Base-by-base conservation (phyloP, 2,888 invertebrate genomes). In the Apamea anceps region DNA sequence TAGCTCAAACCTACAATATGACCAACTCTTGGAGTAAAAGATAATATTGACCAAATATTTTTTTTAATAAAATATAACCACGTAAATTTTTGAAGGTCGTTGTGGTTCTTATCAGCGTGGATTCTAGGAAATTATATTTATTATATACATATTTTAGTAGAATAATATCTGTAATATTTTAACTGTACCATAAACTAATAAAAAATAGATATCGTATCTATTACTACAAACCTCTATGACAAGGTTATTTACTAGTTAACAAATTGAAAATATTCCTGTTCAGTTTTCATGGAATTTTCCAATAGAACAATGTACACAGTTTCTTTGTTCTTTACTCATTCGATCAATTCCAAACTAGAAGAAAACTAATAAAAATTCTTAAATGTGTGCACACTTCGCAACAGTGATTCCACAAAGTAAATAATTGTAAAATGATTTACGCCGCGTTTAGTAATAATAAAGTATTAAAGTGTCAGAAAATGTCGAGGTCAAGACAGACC, bases 91-190 rank as follows among this genome's bases (percentile, higher is more conserved):
- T 62, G 15, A 62, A 62, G 62, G n/a, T 28, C 28, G 62, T 62
- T 62, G 28, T 28, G 62, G 28, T 28, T 62, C 62, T 62, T 62
- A 62, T 62, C 66, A 42, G 25, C 25, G 8, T n/a, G 15, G 66
- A 15, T 74, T 66, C 21, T 51, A 42, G 7, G n/a, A n/a, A 74
- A 10, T 51, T 37, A 74, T n/a, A n/a, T n/a, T 73, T 51, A 63
- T 8, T 6, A n/a, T 73, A 25, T 54, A 18, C 65, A 54, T 74
- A 45, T 54, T 32, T 4, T 28, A 42, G 8, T 75, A 25, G 4
- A 75, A n/a, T 62, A 72, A 32, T 54, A 42, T 18, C 8, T n/a
- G n/a, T 18, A n/a, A 62, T 68, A 62, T 63, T n/a, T n/a, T 32
- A 32, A 32, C 2, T 32, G 32, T 32, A 32, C 32, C 32, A 32